Conservation (phyloP, 2,797 vertebrate species). For the Ptychobarbus kaznakovi region DNA sequence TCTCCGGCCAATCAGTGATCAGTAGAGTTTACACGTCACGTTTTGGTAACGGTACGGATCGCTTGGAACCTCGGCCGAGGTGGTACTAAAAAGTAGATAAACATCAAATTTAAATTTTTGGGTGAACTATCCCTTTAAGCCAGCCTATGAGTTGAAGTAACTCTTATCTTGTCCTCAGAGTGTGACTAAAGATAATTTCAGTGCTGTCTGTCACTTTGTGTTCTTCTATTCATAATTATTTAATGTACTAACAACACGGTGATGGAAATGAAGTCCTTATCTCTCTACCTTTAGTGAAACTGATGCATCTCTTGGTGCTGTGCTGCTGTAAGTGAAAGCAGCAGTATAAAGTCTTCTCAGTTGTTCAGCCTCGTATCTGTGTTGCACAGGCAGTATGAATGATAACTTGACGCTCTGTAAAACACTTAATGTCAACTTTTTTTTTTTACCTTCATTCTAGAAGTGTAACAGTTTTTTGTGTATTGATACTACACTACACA, state of each 20-base stretch:
- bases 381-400: not conserved
- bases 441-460: not conserved
- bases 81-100: too few species aligned
- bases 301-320: not conserved
- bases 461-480: not conserved
- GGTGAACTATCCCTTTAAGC: too few species aligned
- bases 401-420: not conserved
- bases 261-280: slow-evolving; percentile 5
- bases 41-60: too few species aligned
- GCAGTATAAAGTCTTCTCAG: not conserved
- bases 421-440: not conserved
- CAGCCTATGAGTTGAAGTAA: not conserved
- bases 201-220: slow-evolving; percentile 9
- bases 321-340: slow-evolving; percentile 7
- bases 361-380: not conserved
- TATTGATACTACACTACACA: not conserved
- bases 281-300: not conserved
- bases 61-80: too few species aligned
- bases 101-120: too few species aligned
- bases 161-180: not conserved
- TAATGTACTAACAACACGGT: not conserved
- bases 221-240: not conserved
- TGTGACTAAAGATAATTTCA: not conserved
- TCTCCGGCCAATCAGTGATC: too few species aligned
- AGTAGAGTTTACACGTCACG: too few species aligned